Percentiles rank a stretch among this genome's conserved stretches.
Evolutionary conservation across 37 sponge, comb jelly and placozoan genomes (phyloP).

Genomic region (Petrosia ficiformis): DNA sequence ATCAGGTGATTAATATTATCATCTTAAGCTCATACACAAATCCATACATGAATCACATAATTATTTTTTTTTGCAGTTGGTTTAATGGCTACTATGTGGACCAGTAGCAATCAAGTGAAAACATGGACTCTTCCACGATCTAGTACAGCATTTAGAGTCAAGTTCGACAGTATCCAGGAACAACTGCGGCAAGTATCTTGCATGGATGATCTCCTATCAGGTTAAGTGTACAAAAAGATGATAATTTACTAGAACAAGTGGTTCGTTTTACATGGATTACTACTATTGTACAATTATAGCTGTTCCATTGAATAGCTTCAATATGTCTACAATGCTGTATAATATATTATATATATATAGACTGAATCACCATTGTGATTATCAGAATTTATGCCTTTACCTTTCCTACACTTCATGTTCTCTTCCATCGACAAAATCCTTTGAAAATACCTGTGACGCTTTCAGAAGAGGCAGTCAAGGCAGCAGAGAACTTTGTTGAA

Average conservation of each 20-base stretch:
- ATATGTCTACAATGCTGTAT: too few relatives aligned
- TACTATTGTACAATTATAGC: too few relatives aligned
- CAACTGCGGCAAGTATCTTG: not conserved
- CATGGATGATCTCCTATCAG: constrained; percentile 23
- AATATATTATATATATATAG: too few relatives aligned
- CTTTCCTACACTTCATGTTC: constrained; percentile 32
- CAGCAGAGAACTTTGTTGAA: constrained; percentile 36
- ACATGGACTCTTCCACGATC: constrained; percentile 1
- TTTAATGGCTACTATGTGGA: constrained; percentile 7
- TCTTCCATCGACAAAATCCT: constrained; percentile 18
- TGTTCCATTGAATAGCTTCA: too few relatives aligned
- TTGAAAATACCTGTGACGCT: not conserved
- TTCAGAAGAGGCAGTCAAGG: constrained; percentile 13
- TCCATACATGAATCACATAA: too few relatives aligned
- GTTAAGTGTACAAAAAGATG: too few relatives aligned
- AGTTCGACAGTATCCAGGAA: constrained; percentile 15
- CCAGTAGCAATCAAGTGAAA: not conserved
- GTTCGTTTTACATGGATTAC: too few relatives aligned
- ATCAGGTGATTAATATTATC: too few relatives aligned
- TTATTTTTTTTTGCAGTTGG: not conserved
- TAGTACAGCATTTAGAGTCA: not conserved
- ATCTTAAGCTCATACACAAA: too few relatives aligned
- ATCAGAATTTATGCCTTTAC: not conserved
- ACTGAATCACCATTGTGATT: not conserved
- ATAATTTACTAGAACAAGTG: too few relatives aligned